A percentile compares a stretch with the other conserved stretches of the same genome.
Evolutionary conservation across 53 echinoderm and acorn worm species (phyloP).

Genomic region (Apostichopus leukothele): DNA sequence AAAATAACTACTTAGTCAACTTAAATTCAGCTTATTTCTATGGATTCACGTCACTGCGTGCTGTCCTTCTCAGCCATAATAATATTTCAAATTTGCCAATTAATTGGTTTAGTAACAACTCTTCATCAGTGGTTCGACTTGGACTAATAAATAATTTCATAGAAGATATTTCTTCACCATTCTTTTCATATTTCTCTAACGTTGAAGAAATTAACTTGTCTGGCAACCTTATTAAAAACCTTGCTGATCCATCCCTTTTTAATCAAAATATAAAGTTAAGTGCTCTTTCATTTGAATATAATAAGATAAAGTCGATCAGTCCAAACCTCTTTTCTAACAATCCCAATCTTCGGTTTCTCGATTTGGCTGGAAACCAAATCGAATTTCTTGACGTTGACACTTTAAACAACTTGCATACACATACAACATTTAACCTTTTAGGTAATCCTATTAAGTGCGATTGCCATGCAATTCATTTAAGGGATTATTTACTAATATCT

Average conservation of each 20-base stretch:
- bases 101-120: background rate
- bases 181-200: background rate
- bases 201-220: background rate
- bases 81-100: background rate
- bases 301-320: background rate
- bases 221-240: background rate
- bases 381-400: no score
- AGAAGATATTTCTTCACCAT: background rate
- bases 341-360: background rate
- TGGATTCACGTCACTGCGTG: background rate
- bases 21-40: background rate
- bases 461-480: background rate
- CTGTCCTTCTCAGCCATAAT: background rate
- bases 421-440: background rate
- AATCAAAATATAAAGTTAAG: background rate
- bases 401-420: background rate
- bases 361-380: no score
- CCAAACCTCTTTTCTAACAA: background rate
- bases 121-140: background rate
- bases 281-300: background rate
- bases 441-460: background rate
- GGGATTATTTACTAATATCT: background rate
- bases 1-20: background rate
- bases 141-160: background rate
- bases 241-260: background rate